Evolutionary conservation across 2,888 invertebrate genomes (phyloP), one percentile per base, ranked within the genome.

Genomic region (Dioctria rufipes): DNA sequence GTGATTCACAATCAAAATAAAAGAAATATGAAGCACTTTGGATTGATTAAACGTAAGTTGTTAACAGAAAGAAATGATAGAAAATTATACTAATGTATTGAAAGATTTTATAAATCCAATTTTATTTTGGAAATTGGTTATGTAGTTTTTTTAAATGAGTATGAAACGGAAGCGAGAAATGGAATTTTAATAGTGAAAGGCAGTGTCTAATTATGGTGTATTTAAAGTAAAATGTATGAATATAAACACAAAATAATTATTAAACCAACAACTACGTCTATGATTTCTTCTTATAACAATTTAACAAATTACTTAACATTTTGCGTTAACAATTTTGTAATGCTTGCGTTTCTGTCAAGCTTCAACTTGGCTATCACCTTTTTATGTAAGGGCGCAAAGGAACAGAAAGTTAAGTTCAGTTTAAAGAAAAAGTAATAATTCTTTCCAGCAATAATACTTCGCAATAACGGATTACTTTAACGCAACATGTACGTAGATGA

Each of bases 71-170:
- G n/a, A n/a, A n/a, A 51, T 51, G 51, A n/a, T 63, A 25, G 37
- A 39, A 37, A 39, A 25, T 5, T 39, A 4, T 39, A 9, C 8
- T 63, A 37, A 63, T 63, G n/a, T 3, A 60, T 42, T 73, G 77
- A 77, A 49, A 63, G 46, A 49, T 46, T 77, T 63, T 77, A 61
- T 63, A 77, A 77, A 77, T 77, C 63, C 51, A 46, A 77, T 77
- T 25, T 73, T 9, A 42, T 51, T 58, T 25, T 25, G 25, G 54
- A 39, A n/a, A 37, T 42, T 67, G 37, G 37, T 69, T 25, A 51
- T 51, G 51, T 39, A 37, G 6, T 11, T 43, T 43, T 66, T 66
- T 43, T 66, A 66, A 66, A 66, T 43, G 4, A 66, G 63, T 77
- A 49, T 46, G 63, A 37, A 11, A 37, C 25, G 61, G 25, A 60